These are phyloP conservation scores for Ceraclea dissimilis DNA, from an alignment of 2,888 invertebrate genomes.

Conservation along the genomic window DNA sequence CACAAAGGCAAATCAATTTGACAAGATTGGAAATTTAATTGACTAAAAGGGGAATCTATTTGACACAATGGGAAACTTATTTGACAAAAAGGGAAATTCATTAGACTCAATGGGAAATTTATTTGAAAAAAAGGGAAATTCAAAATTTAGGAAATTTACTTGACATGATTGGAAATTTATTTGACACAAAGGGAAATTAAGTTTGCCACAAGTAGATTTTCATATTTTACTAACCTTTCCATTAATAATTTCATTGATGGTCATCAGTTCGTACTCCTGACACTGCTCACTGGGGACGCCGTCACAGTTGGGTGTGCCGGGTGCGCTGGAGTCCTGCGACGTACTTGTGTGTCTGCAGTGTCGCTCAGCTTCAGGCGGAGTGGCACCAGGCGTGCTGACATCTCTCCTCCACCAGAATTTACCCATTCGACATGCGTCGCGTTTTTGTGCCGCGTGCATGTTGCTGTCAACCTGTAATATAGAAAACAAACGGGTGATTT, in stretches of 20 bases:
- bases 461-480: slow-evolving; percentile 77
- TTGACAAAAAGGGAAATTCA: no score
- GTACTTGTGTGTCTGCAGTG: slow-evolving; percentile 34
- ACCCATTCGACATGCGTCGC: slow-evolving; percentile 74
- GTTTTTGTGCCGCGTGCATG: slow-evolving; percentile 90
- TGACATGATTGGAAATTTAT: no score
- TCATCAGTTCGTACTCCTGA: slow-evolving; percentile 68
- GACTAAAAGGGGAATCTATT: no score
- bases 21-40: no score
- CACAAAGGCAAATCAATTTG: no score
- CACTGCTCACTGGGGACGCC: slow-evolving; percentile 25
- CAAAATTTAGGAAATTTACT: no score
- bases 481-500: no score
- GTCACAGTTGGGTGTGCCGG: background rate
- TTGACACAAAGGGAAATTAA: no score
- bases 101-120: no score
- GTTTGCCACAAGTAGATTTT: no score
- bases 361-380: slow-evolving; percentile 29
- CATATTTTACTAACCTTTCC: slow-evolving; percentile 74
- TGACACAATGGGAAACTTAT: no score
- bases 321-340: background rate
- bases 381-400: slow-evolving; percentile 40
- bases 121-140: no score
- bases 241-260: slow-evolving; percentile 94
- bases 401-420: slow-evolving; percentile 93